Percentiles rank a stretch among this genome's conserved stretches.
phyloP scores from a whole-genome alignment of 2,888 invertebrate species.

The Xestia sexstrigata region DNA sequence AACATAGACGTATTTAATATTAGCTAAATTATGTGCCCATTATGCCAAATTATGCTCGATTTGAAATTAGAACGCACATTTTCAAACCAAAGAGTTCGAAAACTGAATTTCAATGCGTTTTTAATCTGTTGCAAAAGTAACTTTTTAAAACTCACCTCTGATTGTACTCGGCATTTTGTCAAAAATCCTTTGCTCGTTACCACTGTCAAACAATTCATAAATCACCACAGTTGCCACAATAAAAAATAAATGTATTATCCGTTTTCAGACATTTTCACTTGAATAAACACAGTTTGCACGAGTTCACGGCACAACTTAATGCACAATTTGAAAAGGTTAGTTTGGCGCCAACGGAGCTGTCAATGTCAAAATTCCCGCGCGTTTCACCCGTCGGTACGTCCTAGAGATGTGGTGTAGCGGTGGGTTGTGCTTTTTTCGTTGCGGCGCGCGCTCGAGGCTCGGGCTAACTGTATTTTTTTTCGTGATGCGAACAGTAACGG shows the following conservation, averaged over 20 bases:
- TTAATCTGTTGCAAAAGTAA: constrained; percentile 27
- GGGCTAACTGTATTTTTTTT: constrained; percentile 89
- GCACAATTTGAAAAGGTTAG: constrained; percentile 58
- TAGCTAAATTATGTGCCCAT: constrained; percentile 48
- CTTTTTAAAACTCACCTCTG: constrained; percentile 83
- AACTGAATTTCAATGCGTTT: constrained; percentile 1
- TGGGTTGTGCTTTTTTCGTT: constrained; percentile 87
- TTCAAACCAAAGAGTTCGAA: constrained; percentile 31
- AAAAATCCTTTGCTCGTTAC: constrained; percentile 75
- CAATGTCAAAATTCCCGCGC: constrained; percentile 83
- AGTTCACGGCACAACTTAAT: constrained; percentile 61
- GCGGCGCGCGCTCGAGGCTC: constrained; percentile 79
- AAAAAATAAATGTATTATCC: constrained; percentile 75
- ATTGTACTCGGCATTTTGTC: constrained; percentile 90
- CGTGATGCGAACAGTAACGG: constrained; percentile 87
- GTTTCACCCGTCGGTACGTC: constrained; percentile 80
- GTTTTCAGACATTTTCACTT: constrained; percentile 78
- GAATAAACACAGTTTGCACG: constrained; percentile 66
- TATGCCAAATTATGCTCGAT: constrained; percentile 24
- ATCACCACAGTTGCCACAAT: constrained; percentile 72
- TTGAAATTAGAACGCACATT: constrained; percentile 44
- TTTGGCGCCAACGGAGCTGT: constrained; percentile 79
- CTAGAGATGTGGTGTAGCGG: constrained; percentile 83
- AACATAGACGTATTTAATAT: no score
- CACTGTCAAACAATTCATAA: constrained; percentile 73